These are phyloP conservation scores for Mastigias papua DNA, from an alignment of 30 jellyfish, hydroid and myxozoan genomes.

Conservation along the genomic window DNA sequence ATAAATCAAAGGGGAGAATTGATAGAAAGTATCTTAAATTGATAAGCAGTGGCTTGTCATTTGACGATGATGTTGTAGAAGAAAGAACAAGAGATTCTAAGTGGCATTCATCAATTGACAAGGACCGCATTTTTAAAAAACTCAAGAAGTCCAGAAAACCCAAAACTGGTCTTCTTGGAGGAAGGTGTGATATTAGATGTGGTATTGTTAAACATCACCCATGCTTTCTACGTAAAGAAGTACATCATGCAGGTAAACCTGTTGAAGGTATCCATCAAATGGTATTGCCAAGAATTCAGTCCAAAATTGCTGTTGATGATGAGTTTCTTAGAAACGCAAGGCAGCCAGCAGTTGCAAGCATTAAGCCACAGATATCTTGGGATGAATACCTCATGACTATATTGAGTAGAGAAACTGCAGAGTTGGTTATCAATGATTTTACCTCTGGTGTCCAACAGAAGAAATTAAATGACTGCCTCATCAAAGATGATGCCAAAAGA, in stretches of 20 bases:
- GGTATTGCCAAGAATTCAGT: slow-evolving; percentile 30
- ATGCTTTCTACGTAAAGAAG: slow-evolving; percentile 20
- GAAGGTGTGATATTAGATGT: slow-evolving; percentile 72
- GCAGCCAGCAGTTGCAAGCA: neutral
- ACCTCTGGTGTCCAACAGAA: slow-evolving; percentile 63
- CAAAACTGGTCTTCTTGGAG: slow-evolving; percentile 29
- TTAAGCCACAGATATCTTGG: slow-evolving; percentile 61
- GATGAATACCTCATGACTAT: slow-evolving; percentile 79
- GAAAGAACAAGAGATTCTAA: slow-evolving; percentile 32
- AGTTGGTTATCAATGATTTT: slow-evolving; percentile 66
- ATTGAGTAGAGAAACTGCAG: slow-evolving; percentile 89
- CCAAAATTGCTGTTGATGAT: neutral
- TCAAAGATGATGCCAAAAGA: neutral
- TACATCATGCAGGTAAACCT: neutral
- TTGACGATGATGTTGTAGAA: slow-evolving; percentile 65
- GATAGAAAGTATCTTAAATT: slow-evolving; percentile 38
- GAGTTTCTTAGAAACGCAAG: neutral
- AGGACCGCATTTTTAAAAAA: neutral
- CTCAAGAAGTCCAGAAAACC: slow-evolving; percentile 9
- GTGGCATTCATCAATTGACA: slow-evolving; percentile 10
- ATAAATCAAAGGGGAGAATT: slow-evolving; percentile 61
- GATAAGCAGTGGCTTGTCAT: slow-evolving; percentile 65
- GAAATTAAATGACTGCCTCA: slow-evolving; percentile 16
- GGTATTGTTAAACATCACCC: slow-evolving; percentile 73
- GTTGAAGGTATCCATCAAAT: neutral